Conservation (phyloP, 2,888 invertebrate genomes). For the Cryptus armator region DNA sequence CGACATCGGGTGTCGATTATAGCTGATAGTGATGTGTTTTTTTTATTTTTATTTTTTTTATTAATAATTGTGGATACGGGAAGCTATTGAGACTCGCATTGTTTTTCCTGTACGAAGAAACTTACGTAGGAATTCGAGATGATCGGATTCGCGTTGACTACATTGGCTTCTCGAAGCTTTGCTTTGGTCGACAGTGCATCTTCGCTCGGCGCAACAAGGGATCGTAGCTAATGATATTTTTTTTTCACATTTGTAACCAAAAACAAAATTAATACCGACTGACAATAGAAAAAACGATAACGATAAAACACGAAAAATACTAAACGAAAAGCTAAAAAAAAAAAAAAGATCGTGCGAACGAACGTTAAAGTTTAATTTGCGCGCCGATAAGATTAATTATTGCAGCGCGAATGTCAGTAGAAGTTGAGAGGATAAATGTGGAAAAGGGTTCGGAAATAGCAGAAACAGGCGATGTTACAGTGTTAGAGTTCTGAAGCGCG, state of each 20-base stretch:
- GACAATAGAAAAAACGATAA: conserved; percentile 6
- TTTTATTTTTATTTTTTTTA: not conserved
- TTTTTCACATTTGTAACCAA: conserved; percentile 66
- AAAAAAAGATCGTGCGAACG: conserved; percentile 31
- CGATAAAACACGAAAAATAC: conserved; percentile 31
- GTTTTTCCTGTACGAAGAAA: conserved; percentile 61
- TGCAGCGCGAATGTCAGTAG: conserved; percentile 33
- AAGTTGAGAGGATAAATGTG: conserved; percentile 28
- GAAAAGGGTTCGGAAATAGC: conserved; percentile 35
- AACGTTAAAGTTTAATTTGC: not conserved
- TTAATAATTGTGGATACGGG: conserved; percentile 26
- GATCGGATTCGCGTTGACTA: conserved; percentile 67
- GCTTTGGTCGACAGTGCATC: conserved; percentile 71
- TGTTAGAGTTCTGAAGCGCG: conserved; percentile 1
- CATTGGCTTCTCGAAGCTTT: conserved; percentile 73
- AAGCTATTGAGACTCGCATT: not conserved
- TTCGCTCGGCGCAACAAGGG: conserved; percentile 75
- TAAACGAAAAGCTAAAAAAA: conserved; percentile 25
- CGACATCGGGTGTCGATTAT: conserved; percentile 1
- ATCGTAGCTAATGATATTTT: conserved; percentile 74
- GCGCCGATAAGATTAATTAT: conserved; percentile 36
- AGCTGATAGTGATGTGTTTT: not conserved
- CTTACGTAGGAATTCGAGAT: conserved; percentile 80
- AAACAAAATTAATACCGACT: conserved; percentile 56
- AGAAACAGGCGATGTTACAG: conserved; percentile 5